These are phyloP conservation scores for Scalopus aquaticus DNA, from an alignment of 2,113 vertebrate species.

Conservation along the genomic window DNA sequence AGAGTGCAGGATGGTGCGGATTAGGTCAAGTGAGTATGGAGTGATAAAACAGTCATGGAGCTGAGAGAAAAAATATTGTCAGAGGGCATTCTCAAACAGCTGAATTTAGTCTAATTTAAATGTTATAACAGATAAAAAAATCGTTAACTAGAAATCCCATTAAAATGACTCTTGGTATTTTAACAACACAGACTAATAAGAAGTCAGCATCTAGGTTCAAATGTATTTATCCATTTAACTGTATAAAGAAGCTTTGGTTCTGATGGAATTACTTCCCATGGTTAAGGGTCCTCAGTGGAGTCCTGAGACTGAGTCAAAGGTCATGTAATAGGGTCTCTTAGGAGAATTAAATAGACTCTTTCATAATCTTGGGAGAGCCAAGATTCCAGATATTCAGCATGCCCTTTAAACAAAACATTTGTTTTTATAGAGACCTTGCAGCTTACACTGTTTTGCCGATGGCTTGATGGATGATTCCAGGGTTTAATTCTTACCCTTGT, in stretches of 20 bases:
- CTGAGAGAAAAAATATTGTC: conserved; percentile 80
- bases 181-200: conserved; percentile 44
- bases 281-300: conserved; percentile 46
- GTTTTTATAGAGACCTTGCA: conserved; percentile 9
- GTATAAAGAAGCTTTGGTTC: conserved; percentile 65
- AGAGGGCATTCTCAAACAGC: conserved; percentile 78
- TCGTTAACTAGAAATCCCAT: conserved; percentile 50
- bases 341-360: conserved; percentile 64
- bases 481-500: background rate
- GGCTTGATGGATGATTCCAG: background rate
- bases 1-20: conserved; percentile 67
- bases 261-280: conserved; percentile 42
- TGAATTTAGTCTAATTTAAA: conserved; percentile 74
- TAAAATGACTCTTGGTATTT: conserved; percentile 74
- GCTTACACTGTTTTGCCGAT: background rate
- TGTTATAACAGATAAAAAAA: conserved; percentile 64
- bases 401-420: conserved; percentile 32
- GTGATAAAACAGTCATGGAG: conserved; percentile 70
- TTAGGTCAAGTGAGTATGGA: conserved; percentile 77
- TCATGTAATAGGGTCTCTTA: conserved; percentile 56
- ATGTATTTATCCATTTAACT: conserved; percentile 54
- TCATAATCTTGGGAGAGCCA: conserved; percentile 62
- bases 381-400: conserved; percentile 52
- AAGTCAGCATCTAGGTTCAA: conserved; percentile 56
- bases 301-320: conserved; percentile 68